phyloP scores from a whole-genome alignment of 2,797 vertebrate species.

The Pempheris klunzingeri region DNA sequence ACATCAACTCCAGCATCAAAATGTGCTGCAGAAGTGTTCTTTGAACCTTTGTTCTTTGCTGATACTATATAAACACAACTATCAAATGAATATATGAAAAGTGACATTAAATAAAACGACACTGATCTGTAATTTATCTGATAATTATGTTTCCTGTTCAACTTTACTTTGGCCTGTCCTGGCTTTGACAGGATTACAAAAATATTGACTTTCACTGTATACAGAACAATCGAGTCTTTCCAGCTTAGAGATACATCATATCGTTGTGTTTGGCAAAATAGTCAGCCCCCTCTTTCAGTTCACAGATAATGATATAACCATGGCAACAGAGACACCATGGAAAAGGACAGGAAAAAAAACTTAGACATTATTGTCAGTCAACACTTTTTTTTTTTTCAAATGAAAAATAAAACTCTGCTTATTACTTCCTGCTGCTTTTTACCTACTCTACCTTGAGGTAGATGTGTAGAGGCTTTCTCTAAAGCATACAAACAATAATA shows the following conservation, averaged over 20 bases:
- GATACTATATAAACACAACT: slow-evolving; percentile 7
- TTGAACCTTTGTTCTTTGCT: slow-evolving; percentile 17
- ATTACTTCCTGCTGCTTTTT: slow-evolving; percentile 55
- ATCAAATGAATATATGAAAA: slow-evolving; percentile 1
- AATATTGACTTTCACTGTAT: slow-evolving; percentile 34
- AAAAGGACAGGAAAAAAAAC: slow-evolving; percentile 64
- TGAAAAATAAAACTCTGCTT: slow-evolving; percentile 50
- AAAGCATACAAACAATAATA: slow-evolving; percentile 10
- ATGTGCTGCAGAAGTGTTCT: slow-evolving; percentile 7
- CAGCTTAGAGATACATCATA: slow-evolving; percentile 57
- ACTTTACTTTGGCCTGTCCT: too few relatives aligned
- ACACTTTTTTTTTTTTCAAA: slow-evolving; percentile 47
- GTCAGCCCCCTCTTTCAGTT: slow-evolving; percentile 71
- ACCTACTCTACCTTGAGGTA: too few relatives aligned
- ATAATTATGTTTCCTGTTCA: slow-evolving; percentile 31
- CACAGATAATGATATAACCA: slow-evolving; percentile 79
- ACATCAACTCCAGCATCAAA: slow-evolving; percentile 1
- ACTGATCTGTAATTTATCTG: too few relatives aligned
- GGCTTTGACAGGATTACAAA: slow-evolving; percentile 30
- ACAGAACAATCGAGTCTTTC: slow-evolving; percentile 48
- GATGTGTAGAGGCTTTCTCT: neutral
- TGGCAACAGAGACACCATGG: slow-evolving; percentile 79
- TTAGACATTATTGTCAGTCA: slow-evolving; percentile 68
- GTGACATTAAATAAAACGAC: neutral
- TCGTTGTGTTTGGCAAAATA: slow-evolving; percentile 64